Evolutionary conservation across 92 coral and sea anemone genomes (phyloP).

Genomic region (Bergia puertoricense): DNA sequence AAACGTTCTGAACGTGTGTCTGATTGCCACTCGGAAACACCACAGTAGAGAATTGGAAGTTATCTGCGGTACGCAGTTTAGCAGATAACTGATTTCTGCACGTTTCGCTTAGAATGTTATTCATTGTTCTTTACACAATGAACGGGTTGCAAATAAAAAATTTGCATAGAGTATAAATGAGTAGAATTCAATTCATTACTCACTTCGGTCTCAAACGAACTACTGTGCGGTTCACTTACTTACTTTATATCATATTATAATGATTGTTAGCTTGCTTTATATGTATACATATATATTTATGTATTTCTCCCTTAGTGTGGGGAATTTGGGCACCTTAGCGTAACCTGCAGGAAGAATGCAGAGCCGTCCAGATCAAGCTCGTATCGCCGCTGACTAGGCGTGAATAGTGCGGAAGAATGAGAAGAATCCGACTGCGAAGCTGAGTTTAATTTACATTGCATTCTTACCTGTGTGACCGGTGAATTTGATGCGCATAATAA

Average conservation of each 20-base stretch:
- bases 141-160: no score
- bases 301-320: constrained; percentile 26
- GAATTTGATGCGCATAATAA: constrained; percentile 19
- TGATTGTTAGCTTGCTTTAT: constrained; percentile 6
- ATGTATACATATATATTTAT: not conserved
- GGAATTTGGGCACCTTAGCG: constrained; percentile 38
- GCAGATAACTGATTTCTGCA: no score
- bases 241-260: constrained; percentile 7
- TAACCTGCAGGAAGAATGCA: constrained; percentile 16
- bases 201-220: no score
- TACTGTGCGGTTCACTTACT: constrained; percentile 17
- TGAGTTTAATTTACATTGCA: constrained; percentile 2
- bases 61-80: no score
- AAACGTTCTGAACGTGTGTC: no score
- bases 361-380: constrained; percentile 23
- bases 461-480: not conserved
- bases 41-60: no score
- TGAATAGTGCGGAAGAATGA: not conserved
- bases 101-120: no score
- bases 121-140: no score
- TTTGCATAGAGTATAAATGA: no score
- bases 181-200: no score
- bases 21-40: no score
- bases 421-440: not conserved
- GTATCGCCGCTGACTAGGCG: constrained; percentile 13